Percentiles rank a stretch among this genome's conserved stretches.
Evolutionary conservation across 1,140 invertebrate species (phyloP).

Genomic region (Drosophila ogumai): DNA sequence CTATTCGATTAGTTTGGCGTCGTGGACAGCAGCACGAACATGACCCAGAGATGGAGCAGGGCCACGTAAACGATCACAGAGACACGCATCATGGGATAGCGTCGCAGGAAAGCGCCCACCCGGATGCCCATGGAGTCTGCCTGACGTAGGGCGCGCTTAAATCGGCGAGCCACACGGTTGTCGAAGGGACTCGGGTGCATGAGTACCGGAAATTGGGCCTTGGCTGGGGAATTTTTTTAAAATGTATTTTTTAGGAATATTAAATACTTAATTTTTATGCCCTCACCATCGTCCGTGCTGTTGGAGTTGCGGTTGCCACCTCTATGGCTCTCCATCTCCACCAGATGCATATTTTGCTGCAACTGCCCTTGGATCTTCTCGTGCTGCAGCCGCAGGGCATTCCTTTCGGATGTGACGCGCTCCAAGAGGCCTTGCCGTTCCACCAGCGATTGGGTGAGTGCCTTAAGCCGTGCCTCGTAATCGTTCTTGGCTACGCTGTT

Average conservation of each 20-base stretch:
- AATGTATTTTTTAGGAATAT: not conserved
- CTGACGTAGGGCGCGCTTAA: conserved; percentile 92
- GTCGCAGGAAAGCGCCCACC: conserved; percentile 91
- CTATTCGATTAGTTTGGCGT: conserved; percentile 70
- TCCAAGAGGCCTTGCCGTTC: conserved; percentile 92
- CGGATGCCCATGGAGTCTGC: conserved; percentile 91
- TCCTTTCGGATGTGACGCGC: conserved; percentile 91
- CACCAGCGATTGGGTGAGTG: conserved; percentile 92
- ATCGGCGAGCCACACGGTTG: conserved; percentile 90
- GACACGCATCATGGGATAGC: conserved; percentile 92
- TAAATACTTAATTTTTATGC: no score
- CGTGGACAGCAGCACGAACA: conserved; percentile 80
- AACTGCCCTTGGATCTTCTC: conserved; percentile 90
- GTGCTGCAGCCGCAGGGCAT: conserved; percentile 91
- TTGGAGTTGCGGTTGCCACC: conserved; percentile 83
- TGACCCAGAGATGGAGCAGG: conserved; percentile 79
- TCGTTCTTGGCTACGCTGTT: conserved; percentile 84
- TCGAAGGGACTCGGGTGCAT: conserved; percentile 92
- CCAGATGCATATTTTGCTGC: conserved; percentile 49
- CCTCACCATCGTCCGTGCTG: conserved; percentile 88
- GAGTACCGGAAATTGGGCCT: conserved; percentile 89
- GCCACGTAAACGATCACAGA: conserved; percentile 90
- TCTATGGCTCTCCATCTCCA: conserved; percentile 60
- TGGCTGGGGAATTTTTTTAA: conserved; percentile 69
- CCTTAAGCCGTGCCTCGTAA: conserved; percentile 89